Percentiles rank a stretch among this genome's conserved stretches.
Evolutionary conservation across 2,888 invertebrate species (phyloP).

Genomic region (Caenorhabditis afra): DNA sequence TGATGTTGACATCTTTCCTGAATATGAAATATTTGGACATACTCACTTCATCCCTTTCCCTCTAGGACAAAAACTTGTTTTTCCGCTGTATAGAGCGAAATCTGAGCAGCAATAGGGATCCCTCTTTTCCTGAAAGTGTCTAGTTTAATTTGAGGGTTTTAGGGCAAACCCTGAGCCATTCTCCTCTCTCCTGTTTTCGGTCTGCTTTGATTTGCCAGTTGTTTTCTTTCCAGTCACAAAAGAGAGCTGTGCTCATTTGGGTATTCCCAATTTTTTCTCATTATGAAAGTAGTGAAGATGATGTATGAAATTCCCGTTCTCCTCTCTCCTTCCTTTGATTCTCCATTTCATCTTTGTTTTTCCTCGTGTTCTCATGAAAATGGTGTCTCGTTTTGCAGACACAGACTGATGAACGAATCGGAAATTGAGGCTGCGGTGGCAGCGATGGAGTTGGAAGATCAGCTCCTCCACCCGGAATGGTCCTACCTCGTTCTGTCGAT

Average conservation of each 20-base stretch:
- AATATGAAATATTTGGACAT: constrained; percentile 43
- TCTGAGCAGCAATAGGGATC: constrained; percentile 16
- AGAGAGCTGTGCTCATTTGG: too few relatives aligned
- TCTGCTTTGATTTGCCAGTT: background rate
- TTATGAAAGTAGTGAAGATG: background rate
- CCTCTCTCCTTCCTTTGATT: background rate
- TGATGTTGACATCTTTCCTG: constrained; percentile 49
- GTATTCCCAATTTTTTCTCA: background rate
- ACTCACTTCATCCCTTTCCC: constrained; percentile 30
- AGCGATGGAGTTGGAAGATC: constrained; percentile 57
- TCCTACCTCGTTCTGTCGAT: constrained; percentile 62
- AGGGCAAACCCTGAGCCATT: background rate
- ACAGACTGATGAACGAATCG: constrained; percentile 53
- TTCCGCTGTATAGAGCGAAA: constrained; percentile 22
- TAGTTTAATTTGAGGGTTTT: constrained; percentile 5
- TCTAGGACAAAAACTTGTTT: constrained; percentile 48
- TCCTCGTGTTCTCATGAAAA: background rate
- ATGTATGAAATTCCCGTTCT: background rate
- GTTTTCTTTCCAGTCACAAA: constrained; percentile 3
- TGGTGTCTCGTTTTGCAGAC: constrained; percentile 7
- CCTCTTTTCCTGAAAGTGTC: background rate
- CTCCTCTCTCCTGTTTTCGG: background rate
- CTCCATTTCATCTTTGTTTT: background rate
- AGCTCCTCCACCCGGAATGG: constrained; percentile 62
- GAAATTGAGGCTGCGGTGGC: constrained; percentile 53